Base-by-base conservation (phyloP, 2,113 vertebrate species). In the Xyrauchen texanus region DNA sequence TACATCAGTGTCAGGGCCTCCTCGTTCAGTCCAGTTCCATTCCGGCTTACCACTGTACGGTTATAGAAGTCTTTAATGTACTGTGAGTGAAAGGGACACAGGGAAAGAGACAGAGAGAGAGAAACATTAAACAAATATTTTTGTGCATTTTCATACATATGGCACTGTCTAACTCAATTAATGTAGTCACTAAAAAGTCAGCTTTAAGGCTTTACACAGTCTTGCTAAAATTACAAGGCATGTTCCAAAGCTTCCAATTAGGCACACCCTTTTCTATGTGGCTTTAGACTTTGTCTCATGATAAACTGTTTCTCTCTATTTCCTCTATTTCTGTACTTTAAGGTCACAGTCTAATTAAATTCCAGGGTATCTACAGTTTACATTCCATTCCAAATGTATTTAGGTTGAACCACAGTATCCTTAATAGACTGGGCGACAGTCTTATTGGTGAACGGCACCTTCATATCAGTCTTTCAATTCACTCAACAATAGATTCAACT, bases 11-110 rank as follows among this genome's bases (percentile, higher is more conserved):
- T 96, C 80, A 97, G 89, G 4, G 87, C 81, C 5, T 92, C 88
- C 0, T 69, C 84, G 3, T 69, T 86, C 79, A 96, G 88, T 60
- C 90, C 90, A 0, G 89, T 91, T 2, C 94, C 93, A 0, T 92
- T 95, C 0, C 95, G 93, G 66, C 34, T 87, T 80, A 93, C 21
- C 80, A 89, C 92, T 0, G 94, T 95, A 79, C 82, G n/a, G 0
- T 97, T 97, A 90, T 96, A 97, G 89, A 97, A 97, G 84, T 92
- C 86, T 88, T 96, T 97, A 60, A 97, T 96, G 82, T 96, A 91
- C 96, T 97, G 74, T 77, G 8, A 57, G 10, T 63, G 52, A 9
- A 16, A 46, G 1, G 8, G 53, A 16, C 16, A 52, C 10, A 47
- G 21, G 2, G 45, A 51, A n/a, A 45, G 6, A 75, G 15, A 51